A percentile compares a stretch with the other conserved stretches of the same genome.
phyloP scores from a whole-genome alignment of 1,140 invertebrate species.

The Eriocheir sinensis region DNA sequence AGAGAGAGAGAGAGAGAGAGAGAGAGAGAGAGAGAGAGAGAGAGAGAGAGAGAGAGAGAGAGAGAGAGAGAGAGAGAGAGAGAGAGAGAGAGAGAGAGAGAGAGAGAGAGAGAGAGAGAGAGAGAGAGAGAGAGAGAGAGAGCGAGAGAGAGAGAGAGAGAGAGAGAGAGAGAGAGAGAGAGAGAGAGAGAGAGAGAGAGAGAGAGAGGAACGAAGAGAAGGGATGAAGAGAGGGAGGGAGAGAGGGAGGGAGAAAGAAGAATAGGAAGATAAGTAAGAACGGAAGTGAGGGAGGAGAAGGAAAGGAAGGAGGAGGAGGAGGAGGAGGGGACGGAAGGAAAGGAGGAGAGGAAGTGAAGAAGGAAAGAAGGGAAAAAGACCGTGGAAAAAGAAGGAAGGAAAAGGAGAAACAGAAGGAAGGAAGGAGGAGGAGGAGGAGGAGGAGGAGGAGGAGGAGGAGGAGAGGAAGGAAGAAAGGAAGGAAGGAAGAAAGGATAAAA shows the following conservation, averaged over 20 bases:
- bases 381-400: neutral
- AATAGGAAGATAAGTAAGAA: neutral
- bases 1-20: neutral
- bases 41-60: neutral
- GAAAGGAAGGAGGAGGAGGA: no score
- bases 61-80: neutral
- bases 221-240: neutral
- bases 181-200: no score
- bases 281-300: neutral
- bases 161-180: no score
- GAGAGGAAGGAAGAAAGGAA: no score
- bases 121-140: no score
- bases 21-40: no score
- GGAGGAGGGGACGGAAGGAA: neutral
- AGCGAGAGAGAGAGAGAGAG: no score
- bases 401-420: neutral
- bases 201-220: no score
- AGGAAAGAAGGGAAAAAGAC: neutral
- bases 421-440: neutral
- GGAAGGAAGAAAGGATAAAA: no score
- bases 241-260: neutral
- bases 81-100: no score
- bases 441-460: neutral
- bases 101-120: neutral
- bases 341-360: neutral